These are phyloP conservation scores for Barypeithes pellucidus DNA, from an alignment of 2,888 invertebrate genomes.

Conservation along the genomic window DNA sequence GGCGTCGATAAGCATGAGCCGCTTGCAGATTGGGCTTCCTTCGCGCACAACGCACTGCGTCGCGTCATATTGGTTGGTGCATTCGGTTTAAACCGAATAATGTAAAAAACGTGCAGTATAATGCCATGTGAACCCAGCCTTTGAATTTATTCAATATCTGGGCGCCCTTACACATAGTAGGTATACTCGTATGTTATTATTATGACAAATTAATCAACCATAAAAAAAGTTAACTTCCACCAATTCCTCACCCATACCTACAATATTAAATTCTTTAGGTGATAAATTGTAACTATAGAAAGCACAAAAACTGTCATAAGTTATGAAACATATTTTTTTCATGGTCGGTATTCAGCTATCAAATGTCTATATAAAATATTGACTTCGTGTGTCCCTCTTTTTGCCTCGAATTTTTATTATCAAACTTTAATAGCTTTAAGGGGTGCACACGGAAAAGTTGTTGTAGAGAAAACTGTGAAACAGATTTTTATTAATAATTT, in stretches of 20 bases:
- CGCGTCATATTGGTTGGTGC: no score
- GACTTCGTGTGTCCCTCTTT: slow-evolving; percentile 55
- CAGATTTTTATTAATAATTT: no score
- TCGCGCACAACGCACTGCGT: no score
- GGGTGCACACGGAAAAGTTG: no score
- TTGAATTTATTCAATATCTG: no score
- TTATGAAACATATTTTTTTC: slow-evolving; percentile 56
- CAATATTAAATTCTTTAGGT: slow-evolving; percentile 49
- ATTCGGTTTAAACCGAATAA: no score
- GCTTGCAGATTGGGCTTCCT: no score
- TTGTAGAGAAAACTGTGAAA: no score
- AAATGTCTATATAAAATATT: slow-evolving; percentile 58
- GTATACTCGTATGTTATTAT: neutral
- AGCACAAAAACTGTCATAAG: slow-evolving; percentile 51
- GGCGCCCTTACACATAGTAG: neutral
- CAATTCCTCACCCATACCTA: slow-evolving; percentile 42
- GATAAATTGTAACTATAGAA: slow-evolving; percentile 47
- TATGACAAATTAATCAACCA: slow-evolving; percentile 27
- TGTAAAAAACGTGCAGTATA: no score
- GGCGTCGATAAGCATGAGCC: no score
- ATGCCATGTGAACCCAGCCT: no score
- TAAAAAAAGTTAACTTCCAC: slow-evolving; percentile 37
- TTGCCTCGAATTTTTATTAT: slow-evolving; percentile 59
- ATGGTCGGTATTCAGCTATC: slow-evolving; percentile 65
- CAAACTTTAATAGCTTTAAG: slow-evolving; percentile 59